phyloP scores from a whole-genome alignment of 2,888 invertebrate genomes.

The Drosophila kanekoi region DNA sequence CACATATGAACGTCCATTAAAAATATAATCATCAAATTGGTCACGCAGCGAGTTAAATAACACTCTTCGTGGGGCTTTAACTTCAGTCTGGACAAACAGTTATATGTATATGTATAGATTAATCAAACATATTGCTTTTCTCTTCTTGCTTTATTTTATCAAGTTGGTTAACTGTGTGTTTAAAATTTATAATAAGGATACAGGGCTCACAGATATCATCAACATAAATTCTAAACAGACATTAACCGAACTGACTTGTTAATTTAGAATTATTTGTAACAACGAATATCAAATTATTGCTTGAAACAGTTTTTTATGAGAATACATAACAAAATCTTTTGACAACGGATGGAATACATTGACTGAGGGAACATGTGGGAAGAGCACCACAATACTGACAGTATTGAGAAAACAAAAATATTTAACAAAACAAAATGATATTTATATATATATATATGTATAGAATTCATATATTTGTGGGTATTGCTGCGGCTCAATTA shows the following conservation, averaged over 20 bases:
- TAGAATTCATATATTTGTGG: slow-evolving; percentile 25
- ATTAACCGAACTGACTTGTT: slow-evolving; percentile 23
- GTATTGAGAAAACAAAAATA: slow-evolving; percentile 52
- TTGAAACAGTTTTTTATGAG: slow-evolving; percentile 67
- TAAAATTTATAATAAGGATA: slow-evolving; percentile 26
- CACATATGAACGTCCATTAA: not conserved
- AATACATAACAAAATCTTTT: slow-evolving; percentile 56
- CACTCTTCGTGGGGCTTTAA: no score
- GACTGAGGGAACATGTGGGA: slow-evolving; percentile 64
- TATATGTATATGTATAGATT: not conserved
- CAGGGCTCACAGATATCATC: slow-evolving; percentile 20
- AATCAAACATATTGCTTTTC: slow-evolving; percentile 36
- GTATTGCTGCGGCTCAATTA: slow-evolving; percentile 33
- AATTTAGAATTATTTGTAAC: slow-evolving; percentile 58
- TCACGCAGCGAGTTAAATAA: no score
- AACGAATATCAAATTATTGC: slow-evolving; percentile 81
- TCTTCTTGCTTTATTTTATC: slow-evolving; percentile 60
- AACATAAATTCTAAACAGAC: slow-evolving; percentile 22
- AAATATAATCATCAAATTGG: no score
- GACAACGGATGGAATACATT: slow-evolving; percentile 41
- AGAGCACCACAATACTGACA: slow-evolving; percentile 83
- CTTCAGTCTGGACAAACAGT: no score
- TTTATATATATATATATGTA: slow-evolving; percentile 22
- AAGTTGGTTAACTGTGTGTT: slow-evolving; percentile 23
- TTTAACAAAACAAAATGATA: slow-evolving; percentile 61